A percentile compares a stretch with the other conserved stretches of the same genome.
These are phyloP conservation scores for Augochlorella aurata DNA, from an alignment of 2,888 invertebrate genomes.

Conservation along the genomic window DNA sequence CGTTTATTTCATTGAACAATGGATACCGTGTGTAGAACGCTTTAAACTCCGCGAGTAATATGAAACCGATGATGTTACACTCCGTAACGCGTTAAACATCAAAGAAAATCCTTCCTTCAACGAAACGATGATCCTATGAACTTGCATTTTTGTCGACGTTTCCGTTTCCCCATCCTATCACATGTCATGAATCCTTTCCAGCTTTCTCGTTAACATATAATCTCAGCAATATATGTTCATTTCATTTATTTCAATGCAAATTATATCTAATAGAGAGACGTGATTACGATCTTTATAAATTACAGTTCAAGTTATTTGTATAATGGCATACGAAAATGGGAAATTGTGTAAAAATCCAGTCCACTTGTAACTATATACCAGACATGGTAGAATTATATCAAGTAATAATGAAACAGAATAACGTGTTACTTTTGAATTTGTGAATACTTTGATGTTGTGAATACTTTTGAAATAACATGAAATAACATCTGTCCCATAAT, in stretches of 20 bases:
- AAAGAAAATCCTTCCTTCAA: conserved; percentile 5
- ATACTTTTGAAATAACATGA: too few relatives aligned
- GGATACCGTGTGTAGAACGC: not conserved
- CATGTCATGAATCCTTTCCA: not conserved
- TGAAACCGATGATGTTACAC: not conserved
- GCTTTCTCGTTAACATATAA: not conserved
- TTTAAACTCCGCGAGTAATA: not conserved
- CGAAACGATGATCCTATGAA: not conserved
- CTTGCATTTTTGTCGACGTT: not conserved
- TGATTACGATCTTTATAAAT: too few relatives aligned
- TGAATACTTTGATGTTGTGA: too few relatives aligned
- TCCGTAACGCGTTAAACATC: not conserved
- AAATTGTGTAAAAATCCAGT: too few relatives aligned
- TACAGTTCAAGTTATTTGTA: too few relatives aligned
- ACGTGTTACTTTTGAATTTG: too few relatives aligned
- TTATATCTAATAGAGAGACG: too few relatives aligned
- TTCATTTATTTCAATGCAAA: not conserved
- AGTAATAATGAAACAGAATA: too few relatives aligned
- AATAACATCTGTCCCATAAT: too few relatives aligned
- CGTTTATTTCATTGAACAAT: not conserved
- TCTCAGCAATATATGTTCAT: not conserved
- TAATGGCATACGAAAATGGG: too few relatives aligned
- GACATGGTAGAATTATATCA: too few relatives aligned
- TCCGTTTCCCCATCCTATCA: not conserved
- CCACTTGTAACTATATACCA: too few relatives aligned